These are phyloP conservation scores for Apamea epomidion DNA, from an alignment of 2,888 invertebrate species.

Conservation along the genomic window DNA sequence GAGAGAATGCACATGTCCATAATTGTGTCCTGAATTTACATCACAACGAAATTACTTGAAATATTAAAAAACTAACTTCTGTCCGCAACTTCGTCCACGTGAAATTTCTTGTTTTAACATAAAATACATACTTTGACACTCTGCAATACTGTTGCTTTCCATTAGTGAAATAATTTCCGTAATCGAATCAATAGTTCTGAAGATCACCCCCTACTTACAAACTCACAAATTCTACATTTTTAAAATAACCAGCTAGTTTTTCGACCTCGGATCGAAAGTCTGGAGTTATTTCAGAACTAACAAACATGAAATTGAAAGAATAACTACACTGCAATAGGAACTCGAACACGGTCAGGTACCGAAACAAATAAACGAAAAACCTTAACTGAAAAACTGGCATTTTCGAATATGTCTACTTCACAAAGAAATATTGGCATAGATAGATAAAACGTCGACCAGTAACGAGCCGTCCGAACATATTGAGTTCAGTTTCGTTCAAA, in stretches of 20 bases:
- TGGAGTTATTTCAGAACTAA: background rate
- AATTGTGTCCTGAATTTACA: no score
- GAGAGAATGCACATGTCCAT: no score
- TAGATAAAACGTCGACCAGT: constrained; percentile 42
- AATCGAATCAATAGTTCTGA: background rate
- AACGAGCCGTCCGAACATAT: constrained; percentile 61
- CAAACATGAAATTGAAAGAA: background rate
- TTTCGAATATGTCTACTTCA: constrained; percentile 48
- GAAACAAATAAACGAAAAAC: background rate
- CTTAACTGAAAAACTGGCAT: constrained; percentile 34
- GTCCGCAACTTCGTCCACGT: no score
- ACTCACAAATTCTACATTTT: background rate
- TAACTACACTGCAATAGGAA: background rate
- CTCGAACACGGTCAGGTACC: background rate
- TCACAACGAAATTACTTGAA: no score
- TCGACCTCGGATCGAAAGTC: background rate
- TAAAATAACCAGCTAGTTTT: background rate
- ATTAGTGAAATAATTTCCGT: background rate
- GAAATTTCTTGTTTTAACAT: background rate
- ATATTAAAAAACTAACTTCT: no score
- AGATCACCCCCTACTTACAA: background rate
- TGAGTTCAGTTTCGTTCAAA: constrained; percentile 41
- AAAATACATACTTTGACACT: background rate
- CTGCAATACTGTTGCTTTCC: background rate
- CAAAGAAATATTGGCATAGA: constrained; percentile 46